Conservation (phyloP, 2,888 invertebrate genomes). For the Adineta ricciae region DNA sequence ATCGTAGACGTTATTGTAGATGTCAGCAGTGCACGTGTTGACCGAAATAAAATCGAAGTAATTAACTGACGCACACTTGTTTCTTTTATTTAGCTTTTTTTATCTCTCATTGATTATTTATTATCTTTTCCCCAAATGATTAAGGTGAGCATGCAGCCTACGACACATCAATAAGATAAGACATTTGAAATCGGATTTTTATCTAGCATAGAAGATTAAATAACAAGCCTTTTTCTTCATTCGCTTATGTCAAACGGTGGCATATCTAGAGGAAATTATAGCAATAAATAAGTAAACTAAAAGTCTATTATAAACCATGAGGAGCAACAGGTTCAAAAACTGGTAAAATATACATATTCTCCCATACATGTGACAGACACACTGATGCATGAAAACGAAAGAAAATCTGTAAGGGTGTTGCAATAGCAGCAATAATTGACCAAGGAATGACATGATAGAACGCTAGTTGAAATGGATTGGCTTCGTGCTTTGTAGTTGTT, state of each 20-base stretch:
- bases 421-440: slow-evolving; percentile 28
- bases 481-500: slow-evolving; percentile 29
- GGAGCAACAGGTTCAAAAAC: background rate
- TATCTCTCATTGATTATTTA: too few species aligned
- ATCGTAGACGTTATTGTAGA: too few species aligned
- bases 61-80: too few species aligned
- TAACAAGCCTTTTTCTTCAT: too few species aligned
- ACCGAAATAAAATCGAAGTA: too few species aligned
- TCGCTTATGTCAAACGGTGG: background rate
- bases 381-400: slow-evolving; percentile 33
- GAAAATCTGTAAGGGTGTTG: slow-evolving; percentile 30
- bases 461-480: slow-evolving; percentile 26
- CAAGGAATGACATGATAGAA: slow-evolving; percentile 32
- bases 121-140: too few species aligned
- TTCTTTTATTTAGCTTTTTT: too few species aligned
- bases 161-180: too few species aligned
- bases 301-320: background rate
- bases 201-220: too few species aligned
- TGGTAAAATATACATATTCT: slow-evolving; percentile 25
- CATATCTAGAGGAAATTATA: background rate
- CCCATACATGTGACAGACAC: slow-evolving; percentile 34
- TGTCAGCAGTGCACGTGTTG: too few species aligned
- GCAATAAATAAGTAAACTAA: background rate
- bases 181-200: too few species aligned
- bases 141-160: too few species aligned